Conservation (phyloP, 2,797 vertebrate species). For the Fundulus diaphanus region DNA sequence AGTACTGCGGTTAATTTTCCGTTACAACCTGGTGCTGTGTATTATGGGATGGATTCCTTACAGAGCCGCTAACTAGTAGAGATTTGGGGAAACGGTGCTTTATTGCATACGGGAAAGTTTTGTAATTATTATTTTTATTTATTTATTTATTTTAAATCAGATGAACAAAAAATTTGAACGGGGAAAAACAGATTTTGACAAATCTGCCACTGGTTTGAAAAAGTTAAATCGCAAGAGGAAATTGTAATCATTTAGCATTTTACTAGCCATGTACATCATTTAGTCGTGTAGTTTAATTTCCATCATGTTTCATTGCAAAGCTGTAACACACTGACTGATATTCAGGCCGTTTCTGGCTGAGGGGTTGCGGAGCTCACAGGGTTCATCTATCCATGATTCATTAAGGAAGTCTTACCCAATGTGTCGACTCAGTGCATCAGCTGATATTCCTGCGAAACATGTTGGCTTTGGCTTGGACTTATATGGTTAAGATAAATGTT, state of each 20-base stretch:
- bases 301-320: background rate
- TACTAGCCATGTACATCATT: background rate
- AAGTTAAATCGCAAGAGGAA: background rate
- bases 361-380: background rate
- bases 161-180: background rate
- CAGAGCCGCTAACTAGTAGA: too few relatives aligned
- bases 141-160: background rate
- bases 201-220: background rate
- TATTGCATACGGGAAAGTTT: background rate
- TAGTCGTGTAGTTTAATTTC: background rate
- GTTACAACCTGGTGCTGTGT: background rate
- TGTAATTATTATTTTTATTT: too few relatives aligned
- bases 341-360: background rate
- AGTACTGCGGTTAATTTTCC: background rate
- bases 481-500: background rate
- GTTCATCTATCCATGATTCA: background rate
- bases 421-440: background rate
- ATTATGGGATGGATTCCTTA: too few relatives aligned
- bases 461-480: background rate
- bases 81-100: background rate
- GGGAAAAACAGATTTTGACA: background rate
- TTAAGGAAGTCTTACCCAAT: background rate
- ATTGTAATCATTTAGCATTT: background rate
- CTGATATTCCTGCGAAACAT: background rate
- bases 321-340: background rate